Percentiles rank a stretch among this genome's conserved stretches.
Conservation (phyloP, 2,113 vertebrate genomes). For the Semnornis frantzii region DNA sequence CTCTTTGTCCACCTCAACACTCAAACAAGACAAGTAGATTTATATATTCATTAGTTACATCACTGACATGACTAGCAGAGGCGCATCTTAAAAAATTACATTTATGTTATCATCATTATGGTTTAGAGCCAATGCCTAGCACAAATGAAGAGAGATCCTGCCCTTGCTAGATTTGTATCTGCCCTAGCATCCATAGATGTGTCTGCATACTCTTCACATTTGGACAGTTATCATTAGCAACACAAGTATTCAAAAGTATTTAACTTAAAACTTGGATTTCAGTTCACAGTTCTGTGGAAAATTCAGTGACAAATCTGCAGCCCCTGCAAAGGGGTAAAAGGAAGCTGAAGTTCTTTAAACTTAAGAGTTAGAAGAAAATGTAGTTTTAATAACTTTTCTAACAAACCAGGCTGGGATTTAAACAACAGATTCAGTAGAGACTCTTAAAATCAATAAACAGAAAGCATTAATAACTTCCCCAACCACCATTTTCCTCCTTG, state of each 20-base stretch:
- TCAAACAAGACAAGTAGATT: background rate
- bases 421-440: background rate
- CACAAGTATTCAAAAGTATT: background rate
- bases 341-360: background rate
- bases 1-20: background rate
- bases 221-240: background rate
- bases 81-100: background rate
- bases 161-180: background rate
- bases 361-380: background rate
- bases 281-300: background rate
- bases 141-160: background rate
- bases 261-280: background rate
- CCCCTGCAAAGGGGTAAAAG: background rate
- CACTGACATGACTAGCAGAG: background rate
- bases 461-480: conserved; percentile 25
- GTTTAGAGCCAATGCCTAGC: background rate
- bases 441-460: conserved; percentile 34
- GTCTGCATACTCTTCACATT: background rate
- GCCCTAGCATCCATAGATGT: background rate
- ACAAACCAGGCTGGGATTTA: background rate
- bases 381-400: background rate
- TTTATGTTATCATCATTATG: background rate
- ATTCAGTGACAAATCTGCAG: background rate
- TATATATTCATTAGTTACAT: background rate
- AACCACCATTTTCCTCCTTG: conserved; percentile 22